These are phyloP conservation scores for Pristionchus fissidentatus DNA, from an alignment of 2,888 invertebrate species.

Conservation along the genomic window DNA sequence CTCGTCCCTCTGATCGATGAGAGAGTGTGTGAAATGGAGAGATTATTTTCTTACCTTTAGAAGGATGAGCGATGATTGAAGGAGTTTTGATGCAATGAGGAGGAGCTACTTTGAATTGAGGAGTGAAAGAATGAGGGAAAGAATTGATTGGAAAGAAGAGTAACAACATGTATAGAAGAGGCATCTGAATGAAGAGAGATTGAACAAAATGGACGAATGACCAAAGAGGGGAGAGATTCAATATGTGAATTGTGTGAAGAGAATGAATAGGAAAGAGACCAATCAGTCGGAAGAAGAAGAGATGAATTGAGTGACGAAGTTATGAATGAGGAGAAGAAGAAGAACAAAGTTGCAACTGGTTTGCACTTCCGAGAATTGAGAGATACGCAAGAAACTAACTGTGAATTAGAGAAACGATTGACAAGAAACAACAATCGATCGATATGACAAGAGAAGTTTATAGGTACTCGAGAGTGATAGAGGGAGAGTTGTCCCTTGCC, in stretches of 20 bases:
- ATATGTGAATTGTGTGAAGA: neutral
- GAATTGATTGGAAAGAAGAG: neutral
- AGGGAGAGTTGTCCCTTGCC: slow-evolving; percentile 11
- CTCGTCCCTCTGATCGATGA: neutral
- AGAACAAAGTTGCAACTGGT: neutral
- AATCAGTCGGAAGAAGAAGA: slow-evolving; percentile 4
- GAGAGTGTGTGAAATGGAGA: neutral
- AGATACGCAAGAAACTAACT: neutral
- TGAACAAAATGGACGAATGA: neutral
- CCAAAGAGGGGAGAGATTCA: neutral
- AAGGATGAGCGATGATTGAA: slow-evolving; percentile 59
- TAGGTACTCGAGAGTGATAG: slow-evolving; percentile 30
- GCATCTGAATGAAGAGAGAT: slow-evolving; percentile 17
- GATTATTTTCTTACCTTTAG: slow-evolving; percentile 54
- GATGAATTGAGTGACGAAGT: slow-evolving; percentile 37
- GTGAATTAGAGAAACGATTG: neutral
- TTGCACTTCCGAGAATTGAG: slow-evolving; percentile 25
- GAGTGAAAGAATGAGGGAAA: slow-evolving; percentile 1
- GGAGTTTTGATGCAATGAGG: slow-evolving; percentile 67
- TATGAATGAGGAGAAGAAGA: neutral
- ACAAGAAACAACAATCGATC: slow-evolving; percentile 38
- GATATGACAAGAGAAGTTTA: slow-evolving; percentile 39
- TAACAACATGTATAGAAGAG: neutral
- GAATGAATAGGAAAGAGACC: slow-evolving; percentile 15
- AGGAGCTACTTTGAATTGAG: slow-evolving; percentile 55